Evolutionary conservation across 2,888 invertebrate species (phyloP).

Genomic region (Candidula unifasciata): DNA sequence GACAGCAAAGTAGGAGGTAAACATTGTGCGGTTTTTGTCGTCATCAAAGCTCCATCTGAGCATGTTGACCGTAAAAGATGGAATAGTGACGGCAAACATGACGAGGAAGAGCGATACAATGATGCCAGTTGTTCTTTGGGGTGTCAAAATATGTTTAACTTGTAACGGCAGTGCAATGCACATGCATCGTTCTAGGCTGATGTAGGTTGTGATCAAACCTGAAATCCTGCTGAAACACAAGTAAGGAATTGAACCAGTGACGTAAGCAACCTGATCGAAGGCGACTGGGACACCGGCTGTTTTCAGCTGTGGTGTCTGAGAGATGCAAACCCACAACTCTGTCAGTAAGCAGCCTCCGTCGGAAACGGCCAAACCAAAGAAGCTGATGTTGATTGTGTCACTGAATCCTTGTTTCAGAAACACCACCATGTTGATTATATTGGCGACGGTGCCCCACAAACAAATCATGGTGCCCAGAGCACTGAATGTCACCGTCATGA

Average conservation of each 20-base stretch:
- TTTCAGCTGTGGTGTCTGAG: constrained; percentile 12
- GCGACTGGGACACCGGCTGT: neutral
- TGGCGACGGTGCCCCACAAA: constrained; percentile 13
- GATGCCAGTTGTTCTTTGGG: neutral
- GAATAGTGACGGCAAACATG: constrained; percentile 23
- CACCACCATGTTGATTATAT: constrained; percentile 20
- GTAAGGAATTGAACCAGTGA: constrained; percentile 18
- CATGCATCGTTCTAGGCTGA: constrained; percentile 36
- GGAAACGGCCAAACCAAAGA: constrained; percentile 28
- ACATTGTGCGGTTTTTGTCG: neutral
- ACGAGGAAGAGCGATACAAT: constrained; percentile 11
- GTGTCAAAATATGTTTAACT: constrained; percentile 13
- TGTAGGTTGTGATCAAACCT: constrained; percentile 25
- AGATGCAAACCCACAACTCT: constrained; percentile 19
- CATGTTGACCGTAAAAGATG: neutral
- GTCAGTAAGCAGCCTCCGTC: constrained; percentile 31
- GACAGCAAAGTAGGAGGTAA: neutral
- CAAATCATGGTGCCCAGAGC: neutral
- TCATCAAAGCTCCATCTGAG: neutral
- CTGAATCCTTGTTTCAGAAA: constrained; percentile 13
- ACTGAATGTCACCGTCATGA: neutral
- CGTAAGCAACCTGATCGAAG: neutral
- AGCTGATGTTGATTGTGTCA: constrained; percentile 33
- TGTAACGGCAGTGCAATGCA: constrained; percentile 30
- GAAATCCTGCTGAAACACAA: constrained; percentile 28